Base-by-base conservation (phyloP, 64 coral and sea anemone genomes). In the Catalaphyllia jardinei region DNA sequence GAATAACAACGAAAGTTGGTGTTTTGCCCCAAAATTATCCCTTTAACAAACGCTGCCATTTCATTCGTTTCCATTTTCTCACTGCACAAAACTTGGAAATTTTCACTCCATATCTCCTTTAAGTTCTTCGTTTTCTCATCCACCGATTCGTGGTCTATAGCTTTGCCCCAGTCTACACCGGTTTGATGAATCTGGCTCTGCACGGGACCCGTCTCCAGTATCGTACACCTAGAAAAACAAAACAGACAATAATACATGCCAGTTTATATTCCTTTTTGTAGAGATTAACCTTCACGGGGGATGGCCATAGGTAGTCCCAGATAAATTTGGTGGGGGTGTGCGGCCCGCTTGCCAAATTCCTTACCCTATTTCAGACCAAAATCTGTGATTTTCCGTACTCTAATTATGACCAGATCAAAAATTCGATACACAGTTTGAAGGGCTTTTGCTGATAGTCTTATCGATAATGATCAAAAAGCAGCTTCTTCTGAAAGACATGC, bases 191-290 rank as follows among this genome's bases (percentile, higher is more conserved):
- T 75, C 12, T 67, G 74, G 15, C 86, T 89, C 52, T 62, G 72
- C n/a, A 93, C 92, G 4, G 92, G 92, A 3, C 92, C 92, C 15
- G 86, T 77, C 52, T 93, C 92, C 49, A 93, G 60, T 19, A 83
- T 10, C 2, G 59, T 42, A 31, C 79, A 83, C 38, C 79, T 83
- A 29, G 22, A 0, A 42, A 38, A 24, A 12, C 4, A 13, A 65
- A 38, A 61, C 8, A 81, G 4, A 69, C 10, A 11, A 24, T 6
- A 65, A 5, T 22, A 65, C 18, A 65, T 24, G 4, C 18, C 8
- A 24, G 18, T 65, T 24, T 20, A 24, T 8, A 65, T 22, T 18
- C 18, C 2, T 46, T 46, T 46, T 4, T 22, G 4, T 22, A 1
- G 24, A 8, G 62, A 18, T 17, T 24, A 20, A 65, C 24, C 17